Conservation (phyloP, 2,113 vertebrate species). For the Crotalus viridis region DNA sequence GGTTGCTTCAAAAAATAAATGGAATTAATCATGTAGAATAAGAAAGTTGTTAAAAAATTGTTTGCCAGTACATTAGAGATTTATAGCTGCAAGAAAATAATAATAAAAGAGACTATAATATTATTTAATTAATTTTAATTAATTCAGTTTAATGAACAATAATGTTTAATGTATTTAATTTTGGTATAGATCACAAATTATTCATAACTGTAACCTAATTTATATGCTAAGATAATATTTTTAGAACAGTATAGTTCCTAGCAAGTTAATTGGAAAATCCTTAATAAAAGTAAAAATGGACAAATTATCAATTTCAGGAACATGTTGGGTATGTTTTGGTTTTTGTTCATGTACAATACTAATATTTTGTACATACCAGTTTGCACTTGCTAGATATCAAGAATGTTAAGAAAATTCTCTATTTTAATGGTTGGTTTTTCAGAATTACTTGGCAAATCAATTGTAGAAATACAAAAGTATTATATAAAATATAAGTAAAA, state of each 20-base stretch:
- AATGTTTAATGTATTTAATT: neutral
- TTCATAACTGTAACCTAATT: neutral
- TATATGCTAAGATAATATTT: neutral
- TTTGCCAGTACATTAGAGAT: neutral
- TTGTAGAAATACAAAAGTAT: neutral
- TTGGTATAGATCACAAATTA: neutral
- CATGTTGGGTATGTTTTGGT: neutral
- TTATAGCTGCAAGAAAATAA: neutral
- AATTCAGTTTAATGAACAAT: neutral
- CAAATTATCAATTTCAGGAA: neutral
- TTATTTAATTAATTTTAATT: neutral
- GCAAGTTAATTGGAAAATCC: neutral
- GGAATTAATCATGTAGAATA: neutral
- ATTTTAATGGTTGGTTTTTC: neutral
- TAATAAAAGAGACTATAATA: neutral
- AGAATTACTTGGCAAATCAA: neutral
- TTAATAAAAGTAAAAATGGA: neutral
- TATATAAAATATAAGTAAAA: neutral
- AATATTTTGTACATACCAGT: neutral
- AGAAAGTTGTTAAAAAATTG: neutral
- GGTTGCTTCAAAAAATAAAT: slow-evolving; percentile 26
- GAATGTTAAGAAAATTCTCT: neutral
- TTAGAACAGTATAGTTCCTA: neutral
- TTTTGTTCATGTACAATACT: neutral
- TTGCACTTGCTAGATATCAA: neutral